A percentile compares a stretch with the other conserved stretches of the same genome.
Conservation (phyloP, 2,113 vertebrate genomes). For the Pipra filicauda region DNA sequence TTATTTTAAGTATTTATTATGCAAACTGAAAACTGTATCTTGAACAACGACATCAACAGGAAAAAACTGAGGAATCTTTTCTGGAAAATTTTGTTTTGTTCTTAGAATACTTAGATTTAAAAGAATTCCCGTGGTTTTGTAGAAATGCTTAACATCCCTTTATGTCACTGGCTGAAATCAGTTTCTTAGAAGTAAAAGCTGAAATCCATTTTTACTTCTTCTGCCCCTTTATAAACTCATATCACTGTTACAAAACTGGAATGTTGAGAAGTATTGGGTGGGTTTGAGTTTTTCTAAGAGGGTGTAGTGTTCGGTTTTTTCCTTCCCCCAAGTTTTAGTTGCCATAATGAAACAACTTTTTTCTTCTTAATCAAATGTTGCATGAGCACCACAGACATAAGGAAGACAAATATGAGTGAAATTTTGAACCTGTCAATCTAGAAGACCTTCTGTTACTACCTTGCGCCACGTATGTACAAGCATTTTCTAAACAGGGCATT, state of each 20-base stretch:
- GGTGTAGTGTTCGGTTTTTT: too few species aligned
- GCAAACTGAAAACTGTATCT: background rate
- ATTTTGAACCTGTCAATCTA: slow-evolving; percentile 10
- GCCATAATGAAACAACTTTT: background rate
- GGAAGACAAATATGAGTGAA: background rate
- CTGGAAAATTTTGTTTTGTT: background rate
- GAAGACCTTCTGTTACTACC: slow-evolving; percentile 27
- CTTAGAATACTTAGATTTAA: background rate
- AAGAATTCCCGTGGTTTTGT: background rate
- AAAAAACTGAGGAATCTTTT: background rate
- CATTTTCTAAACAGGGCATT: background rate
- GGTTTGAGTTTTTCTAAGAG: background rate
- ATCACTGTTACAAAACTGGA: background rate
- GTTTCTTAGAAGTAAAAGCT: background rate
- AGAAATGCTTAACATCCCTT: background rate
- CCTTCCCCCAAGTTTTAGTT: background rate
- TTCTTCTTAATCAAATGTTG: background rate
- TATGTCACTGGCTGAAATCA: background rate
- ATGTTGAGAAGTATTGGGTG: background rate
- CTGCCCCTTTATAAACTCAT: background rate
- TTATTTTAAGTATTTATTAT: background rate
- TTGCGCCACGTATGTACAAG: background rate
- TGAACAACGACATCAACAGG: background rate
- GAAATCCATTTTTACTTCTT: background rate
- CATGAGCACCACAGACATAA: background rate